These are phyloP conservation scores for Vombatus ursinus DNA, from an alignment of 2,113 vertebrate genomes.

Conservation along the genomic window DNA sequence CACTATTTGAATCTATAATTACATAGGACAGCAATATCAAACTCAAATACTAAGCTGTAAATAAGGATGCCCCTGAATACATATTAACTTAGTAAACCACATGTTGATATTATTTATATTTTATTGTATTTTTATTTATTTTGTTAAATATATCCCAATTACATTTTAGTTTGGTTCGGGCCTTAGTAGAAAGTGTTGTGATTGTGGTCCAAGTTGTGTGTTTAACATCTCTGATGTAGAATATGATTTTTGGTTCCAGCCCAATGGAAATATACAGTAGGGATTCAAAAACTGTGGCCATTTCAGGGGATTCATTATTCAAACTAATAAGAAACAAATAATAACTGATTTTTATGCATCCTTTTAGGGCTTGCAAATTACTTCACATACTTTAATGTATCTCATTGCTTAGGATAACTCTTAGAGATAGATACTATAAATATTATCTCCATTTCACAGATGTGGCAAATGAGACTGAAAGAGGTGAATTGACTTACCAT, in stretches of 20 bases:
- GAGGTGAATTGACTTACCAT: neutral
- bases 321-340: neutral
- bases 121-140: neutral
- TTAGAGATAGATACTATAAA: neutral
- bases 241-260: neutral
- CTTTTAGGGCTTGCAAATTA: neutral
- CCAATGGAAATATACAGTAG: neutral
- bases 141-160: neutral
- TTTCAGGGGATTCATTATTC: neutral
- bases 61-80: neutral
- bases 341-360: neutral
- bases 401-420: neutral
- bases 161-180: neutral
- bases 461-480: neutral
- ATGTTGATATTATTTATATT: neutral
- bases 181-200: neutral
- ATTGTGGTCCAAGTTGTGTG: neutral
- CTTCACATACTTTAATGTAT: neutral
- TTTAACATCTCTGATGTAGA: neutral
- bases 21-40: neutral
- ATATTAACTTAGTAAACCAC: neutral
- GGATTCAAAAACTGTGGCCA: neutral
- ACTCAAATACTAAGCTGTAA: neutral
- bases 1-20: neutral
- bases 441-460: neutral